Base-by-base conservation (phyloP, 2,888 invertebrate genomes). In the Notodonta ziczac region DNA sequence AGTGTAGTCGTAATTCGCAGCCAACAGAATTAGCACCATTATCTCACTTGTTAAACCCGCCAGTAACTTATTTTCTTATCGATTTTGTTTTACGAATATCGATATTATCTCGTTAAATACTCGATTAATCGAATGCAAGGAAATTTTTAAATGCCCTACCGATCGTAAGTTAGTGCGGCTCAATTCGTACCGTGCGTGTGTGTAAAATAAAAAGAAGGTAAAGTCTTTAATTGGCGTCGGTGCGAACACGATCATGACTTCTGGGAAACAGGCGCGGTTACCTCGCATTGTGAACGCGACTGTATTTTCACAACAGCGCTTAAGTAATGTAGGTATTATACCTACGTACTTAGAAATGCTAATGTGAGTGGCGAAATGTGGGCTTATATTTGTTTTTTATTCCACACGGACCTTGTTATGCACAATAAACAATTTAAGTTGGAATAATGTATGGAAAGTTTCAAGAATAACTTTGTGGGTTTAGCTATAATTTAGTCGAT, bases 191-290 rank as follows among this genome's bases (percentile, higher is more conserved):
- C 12, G 40, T 56, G 44, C 71, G 77, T 77, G 76, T 82, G 76
- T 77, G 76, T 76, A 83, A 83, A 85, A 80, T 74, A 83, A 84
- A 83, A 77, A 51, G 60, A 70, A 67, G 70, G 42, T 76, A 77
- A 76, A 73, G 65, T 74, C 76, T 86, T 88, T 88, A 88, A 88
- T 87, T 88, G 88, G 88, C 86, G 77, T 73, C 74, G 74, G 74
- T 79, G 75, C 79, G 72, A 73, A 77, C 77, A 78, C 72, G 77
- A 72, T 69, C 77, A 67, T 70, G 75, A 76, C 76, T 85, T 85
- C 84, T 79, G 78, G 76, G 85, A 85, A 85, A 74, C 72, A 76
- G 62, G 59, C 65, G 60, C 13, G 13, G 40, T 59, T 59, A 63
- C 65, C 59, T 76, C 65, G 69, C 66, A 70, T 74, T 74, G 70